Base-by-base conservation (phyloP, 2,113 vertebrate genomes). In the Apus apus region DNA sequence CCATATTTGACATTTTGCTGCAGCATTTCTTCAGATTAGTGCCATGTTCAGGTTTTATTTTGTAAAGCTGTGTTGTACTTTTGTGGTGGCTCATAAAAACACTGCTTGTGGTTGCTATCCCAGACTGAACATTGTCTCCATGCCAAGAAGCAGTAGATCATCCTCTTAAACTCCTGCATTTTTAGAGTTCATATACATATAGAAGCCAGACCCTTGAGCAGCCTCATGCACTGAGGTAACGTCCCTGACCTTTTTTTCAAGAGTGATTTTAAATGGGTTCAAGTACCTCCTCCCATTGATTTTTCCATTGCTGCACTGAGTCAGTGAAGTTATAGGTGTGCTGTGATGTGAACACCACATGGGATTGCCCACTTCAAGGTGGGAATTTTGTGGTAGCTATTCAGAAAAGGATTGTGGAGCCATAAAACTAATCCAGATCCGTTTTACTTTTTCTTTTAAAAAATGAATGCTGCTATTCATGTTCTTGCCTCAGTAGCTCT, bases 181-280 rank as follows among this genome's bases (percentile, higher is more conserved):
- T 83, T 83, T 70, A 58, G 14, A 84, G 56, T 73, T 89, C 64
- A 86, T 22, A 86, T 19, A 20, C 22, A 36, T 48, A 56, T 2
- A 83, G 64, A 90, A 70, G 90, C 90, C 64, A 92, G n/a, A 82
- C 36, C 15, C 54, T 26, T 72, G 15, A 81, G 50, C 26, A 94
- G 50, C 40, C 70, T 87, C 45, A 40, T 68, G 45, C 2, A 4
- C 38, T 77, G 51, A 90, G 34, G 30, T 85, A 54, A 80, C 75
- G 58, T 62, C 40, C n/a, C 61, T 75, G 57, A 80, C n/a, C 74
- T 93, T 45, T 94, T 84, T 96, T 65, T 48, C 26, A 45, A 82
- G 53, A 75, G 23, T 78, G 48, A 75, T 85, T 94, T 92, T 92
- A 50, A 91, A 87, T 82, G 21, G 70, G 27, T 89, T 75, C 29